These are phyloP conservation scores for Neopelma chrysocephalum DNA, from an alignment of 2,797 vertebrate genomes.

Conservation along the genomic window DNA sequence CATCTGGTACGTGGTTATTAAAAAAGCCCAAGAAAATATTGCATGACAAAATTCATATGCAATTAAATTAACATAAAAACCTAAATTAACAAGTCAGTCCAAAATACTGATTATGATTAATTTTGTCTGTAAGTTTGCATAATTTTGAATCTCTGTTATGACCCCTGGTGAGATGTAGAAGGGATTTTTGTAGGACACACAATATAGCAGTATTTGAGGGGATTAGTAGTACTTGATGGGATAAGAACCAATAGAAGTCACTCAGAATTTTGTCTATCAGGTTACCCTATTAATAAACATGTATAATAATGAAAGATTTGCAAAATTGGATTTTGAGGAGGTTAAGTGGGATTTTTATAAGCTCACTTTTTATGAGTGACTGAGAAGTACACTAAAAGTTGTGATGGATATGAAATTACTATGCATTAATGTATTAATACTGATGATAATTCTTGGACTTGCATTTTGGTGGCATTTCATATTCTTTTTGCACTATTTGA, in stretches of 20 bases:
- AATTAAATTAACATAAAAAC: constrained; percentile 13
- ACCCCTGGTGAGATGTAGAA: neutral
- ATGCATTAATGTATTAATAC: neutral
- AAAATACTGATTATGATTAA: constrained; percentile 10
- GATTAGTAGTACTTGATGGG: neutral
- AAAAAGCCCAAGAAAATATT: constrained; percentile 20
- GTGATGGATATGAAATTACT: neutral
- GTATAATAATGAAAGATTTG: constrained; percentile 5
- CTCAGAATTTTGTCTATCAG: neutral
- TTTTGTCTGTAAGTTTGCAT: constrained; percentile 31
- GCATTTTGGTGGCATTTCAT: neutral
- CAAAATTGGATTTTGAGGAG: neutral
- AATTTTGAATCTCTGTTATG: neutral
- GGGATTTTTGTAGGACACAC: neutral
- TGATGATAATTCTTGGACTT: neutral
- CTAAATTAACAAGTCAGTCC: constrained; percentile 12
- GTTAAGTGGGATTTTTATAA: constrained; percentile 15
- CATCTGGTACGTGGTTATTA: constrained; percentile 8
- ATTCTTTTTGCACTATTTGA: neutral
- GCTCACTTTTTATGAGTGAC: neutral
- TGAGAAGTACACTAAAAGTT: neutral
- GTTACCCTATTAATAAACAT: constrained; percentile 18
- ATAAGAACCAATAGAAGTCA: constrained; percentile 1
- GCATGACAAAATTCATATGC: neutral
- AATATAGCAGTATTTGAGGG: neutral